Evolutionary conservation across 2,888 invertebrate species (phyloP).

Genomic region (Furcula furcula): DNA sequence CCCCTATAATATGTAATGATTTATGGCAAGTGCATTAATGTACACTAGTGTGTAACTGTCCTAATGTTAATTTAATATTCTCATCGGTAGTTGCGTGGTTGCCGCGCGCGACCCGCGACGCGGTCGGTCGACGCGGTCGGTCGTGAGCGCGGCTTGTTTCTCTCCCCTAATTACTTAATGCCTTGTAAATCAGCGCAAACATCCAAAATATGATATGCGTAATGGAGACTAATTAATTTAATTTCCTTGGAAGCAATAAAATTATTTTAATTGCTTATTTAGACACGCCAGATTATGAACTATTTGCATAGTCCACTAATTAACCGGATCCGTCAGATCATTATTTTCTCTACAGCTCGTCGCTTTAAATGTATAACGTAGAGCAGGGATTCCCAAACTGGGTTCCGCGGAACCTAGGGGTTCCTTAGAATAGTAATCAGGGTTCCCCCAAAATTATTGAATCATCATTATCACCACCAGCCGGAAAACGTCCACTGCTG

Average conservation of each 20-base stretch:
- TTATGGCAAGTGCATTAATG: too few relatives aligned
- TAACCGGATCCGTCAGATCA: constrained; percentile 18
- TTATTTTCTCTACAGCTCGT: constrained; percentile 28
- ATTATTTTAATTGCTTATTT: constrained; percentile 19
- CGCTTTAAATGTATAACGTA: constrained; percentile 16
- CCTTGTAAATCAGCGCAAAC: constrained; percentile 3
- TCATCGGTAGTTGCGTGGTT: neutral
- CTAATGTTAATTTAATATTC: too few relatives aligned
- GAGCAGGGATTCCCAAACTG: too few relatives aligned
- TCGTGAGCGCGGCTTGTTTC: constrained; percentile 7
- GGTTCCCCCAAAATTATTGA: too few relatives aligned
- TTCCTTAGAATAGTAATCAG: too few relatives aligned
- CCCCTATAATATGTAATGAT: too few relatives aligned
- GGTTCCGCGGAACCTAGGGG: too few relatives aligned
- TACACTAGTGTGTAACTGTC: too few relatives aligned
- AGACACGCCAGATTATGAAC: constrained; percentile 9
- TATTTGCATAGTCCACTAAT: constrained; percentile 29
- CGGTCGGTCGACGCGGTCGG: neutral
- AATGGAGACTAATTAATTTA: constrained; percentile 9
- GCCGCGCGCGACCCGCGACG: neutral
- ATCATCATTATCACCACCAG: too few relatives aligned
- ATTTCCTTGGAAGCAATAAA: constrained; percentile 11
- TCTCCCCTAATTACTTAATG: constrained; percentile 12
- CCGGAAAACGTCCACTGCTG: too few relatives aligned
- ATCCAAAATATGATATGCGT: constrained; percentile 12